Evolutionary conservation across 2,113 vertebrate genomes (phyloP).

Genomic region (Gnathonemus echidnorhynchus): DNA sequence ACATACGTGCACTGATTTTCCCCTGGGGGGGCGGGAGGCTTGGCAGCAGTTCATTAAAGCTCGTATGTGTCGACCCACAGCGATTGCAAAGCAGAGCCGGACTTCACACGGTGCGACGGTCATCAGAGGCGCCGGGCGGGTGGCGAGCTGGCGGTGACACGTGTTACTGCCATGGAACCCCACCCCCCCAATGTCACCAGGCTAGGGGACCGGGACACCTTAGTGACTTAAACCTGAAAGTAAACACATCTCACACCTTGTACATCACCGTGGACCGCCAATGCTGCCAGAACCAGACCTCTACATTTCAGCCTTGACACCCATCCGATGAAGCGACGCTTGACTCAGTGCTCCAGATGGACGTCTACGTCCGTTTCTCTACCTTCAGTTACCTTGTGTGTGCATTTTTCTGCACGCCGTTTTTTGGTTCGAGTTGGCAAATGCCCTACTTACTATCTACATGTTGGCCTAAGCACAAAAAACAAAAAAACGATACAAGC

Average conservation of each 20-base stretch:
- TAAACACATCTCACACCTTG: neutral
- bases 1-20: slow-evolving; percentile 61
- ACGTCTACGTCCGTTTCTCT: neutral
- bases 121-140: neutral
- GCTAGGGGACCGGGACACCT: neutral
- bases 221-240: slow-evolving; percentile 14
- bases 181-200: neutral
- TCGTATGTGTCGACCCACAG: slow-evolving; percentile 10
- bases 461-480: neutral
- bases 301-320: neutral
- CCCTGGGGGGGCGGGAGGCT: slow-evolving; percentile 44
- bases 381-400: neutral
- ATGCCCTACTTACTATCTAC: neutral
- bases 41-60: slow-evolving; percentile 63
- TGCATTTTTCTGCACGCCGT: neutral
- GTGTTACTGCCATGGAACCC: neutral
- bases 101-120: neutral
- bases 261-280: neutral
- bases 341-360: neutral
- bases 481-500: neutral
- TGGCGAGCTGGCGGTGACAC: neutral
- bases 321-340: neutral
- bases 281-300: neutral
- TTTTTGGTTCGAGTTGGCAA: neutral
- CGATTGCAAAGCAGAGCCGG: neutral